phyloP scores from a whole-genome alignment of 2,797 vertebrate genomes.

The Pristis pectinata region DNA sequence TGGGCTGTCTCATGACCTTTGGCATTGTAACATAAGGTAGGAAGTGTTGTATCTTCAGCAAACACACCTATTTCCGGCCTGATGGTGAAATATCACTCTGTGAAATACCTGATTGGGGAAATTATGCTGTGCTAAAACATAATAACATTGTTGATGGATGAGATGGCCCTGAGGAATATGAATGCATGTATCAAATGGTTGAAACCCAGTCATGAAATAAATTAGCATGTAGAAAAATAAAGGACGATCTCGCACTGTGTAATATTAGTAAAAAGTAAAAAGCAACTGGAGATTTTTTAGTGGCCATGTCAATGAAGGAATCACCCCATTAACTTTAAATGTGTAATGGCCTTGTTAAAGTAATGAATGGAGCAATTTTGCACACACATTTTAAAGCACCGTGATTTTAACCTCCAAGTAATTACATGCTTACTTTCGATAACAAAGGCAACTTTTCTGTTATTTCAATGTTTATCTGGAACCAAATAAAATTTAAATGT shows the following conservation, averaged over 20 bases:
- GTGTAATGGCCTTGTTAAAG: background rate
- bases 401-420: background rate
- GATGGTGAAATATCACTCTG: background rate
- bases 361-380: background rate
- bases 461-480: background rate
- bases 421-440: slow-evolving; percentile 4
- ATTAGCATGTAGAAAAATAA: background rate
- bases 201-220: background rate
- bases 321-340: background rate
- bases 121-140: background rate
- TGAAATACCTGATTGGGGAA: background rate
- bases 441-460: background rate
- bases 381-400: background rate
- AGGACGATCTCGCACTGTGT: background rate
- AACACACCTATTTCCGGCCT: background rate
- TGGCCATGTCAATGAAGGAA: background rate
- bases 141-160: background rate
- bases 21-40: background rate
- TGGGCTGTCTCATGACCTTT: background rate
- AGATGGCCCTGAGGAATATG: background rate
- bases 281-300: background rate
- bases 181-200: background rate
- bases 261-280: background rate
- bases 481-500: background rate
- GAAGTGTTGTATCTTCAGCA: background rate